Evolutionary conservation across 1,140 invertebrate genomes (phyloP), one percentile per base, ranked within the genome.

Genomic region (Tachypleus tridentatus): DNA sequence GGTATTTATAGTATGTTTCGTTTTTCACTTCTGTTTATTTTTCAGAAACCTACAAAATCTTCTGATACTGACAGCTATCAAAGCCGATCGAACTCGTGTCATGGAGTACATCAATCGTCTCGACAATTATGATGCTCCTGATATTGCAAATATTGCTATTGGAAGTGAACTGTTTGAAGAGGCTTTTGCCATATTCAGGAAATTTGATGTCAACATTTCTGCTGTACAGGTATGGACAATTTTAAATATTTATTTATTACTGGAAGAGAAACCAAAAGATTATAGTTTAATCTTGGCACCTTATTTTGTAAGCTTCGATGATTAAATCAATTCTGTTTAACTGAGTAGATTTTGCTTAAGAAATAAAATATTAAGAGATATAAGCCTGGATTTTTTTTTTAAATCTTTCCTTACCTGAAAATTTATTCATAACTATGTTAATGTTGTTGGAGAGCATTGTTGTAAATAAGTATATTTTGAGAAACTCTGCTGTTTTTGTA

Each of bases 181-280:
- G 80, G 97, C 97, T 3, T 99, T 99, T 76, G 96, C 97, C 3
- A 99, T 99, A 67, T 99, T 97, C 82, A 98, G 97, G 79, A 99
- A 99, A 76, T 99, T 99, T 77, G 96, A 98, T 77, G 97, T 99
- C 58, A 99, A 99, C 76, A 96, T 94, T 2, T 98, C 94, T 1
- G 97, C 97, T 66, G 97, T 99, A 72, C 93, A 29, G 29, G 29
- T 29, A 29, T 29, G 29, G 29, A 29, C 29, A 29, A 97, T 81
- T 95, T 98, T 49, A 29, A 29, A 29, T 29, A 29, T 29, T 29
- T 29, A 29, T 29, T 29, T 29, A 29, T 29, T 29, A 29, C 29
- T 29, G 29, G 29, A 29, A 29, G 29, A 29, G 29, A 29, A 29
- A 29, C 0, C 29, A 29, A 29, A 29, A 29, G 29, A 29, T 29